Percentiles rank a stretch among this genome's conserved stretches.
These are phyloP conservation scores for Psittacula derbiana DNA, from an alignment of 2,797 vertebrate species.

Conservation along the genomic window DNA sequence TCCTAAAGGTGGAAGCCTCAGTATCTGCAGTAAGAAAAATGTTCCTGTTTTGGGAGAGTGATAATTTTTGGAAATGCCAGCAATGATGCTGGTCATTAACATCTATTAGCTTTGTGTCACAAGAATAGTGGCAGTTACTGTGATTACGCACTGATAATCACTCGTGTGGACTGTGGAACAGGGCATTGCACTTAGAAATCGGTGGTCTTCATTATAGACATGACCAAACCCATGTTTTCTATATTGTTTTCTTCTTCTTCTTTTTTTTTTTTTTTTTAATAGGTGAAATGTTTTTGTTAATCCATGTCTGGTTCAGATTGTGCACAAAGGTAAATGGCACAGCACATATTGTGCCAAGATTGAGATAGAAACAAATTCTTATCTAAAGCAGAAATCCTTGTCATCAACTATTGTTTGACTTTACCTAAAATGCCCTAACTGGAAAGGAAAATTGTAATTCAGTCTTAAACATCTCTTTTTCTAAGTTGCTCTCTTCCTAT, in stretches of 20 bases:
- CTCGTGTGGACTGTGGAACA: not conserved
- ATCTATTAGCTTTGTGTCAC: not conserved
- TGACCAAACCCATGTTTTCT: not conserved
- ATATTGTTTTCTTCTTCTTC: not conserved
- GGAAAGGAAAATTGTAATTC: not conserved
- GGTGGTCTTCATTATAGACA: not conserved
- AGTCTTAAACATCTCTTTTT: not conserved
- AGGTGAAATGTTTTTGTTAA: not conserved
- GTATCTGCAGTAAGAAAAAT: not conserved
- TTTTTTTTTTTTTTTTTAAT: not conserved
- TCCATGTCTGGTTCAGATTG: not conserved
- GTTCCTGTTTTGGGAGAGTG: not conserved
- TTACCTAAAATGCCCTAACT: not conserved
- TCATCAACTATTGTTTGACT: not conserved
- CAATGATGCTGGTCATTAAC: not conserved
- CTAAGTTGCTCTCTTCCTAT: not conserved
- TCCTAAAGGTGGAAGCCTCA: not conserved
- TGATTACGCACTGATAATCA: not conserved
- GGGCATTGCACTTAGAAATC: not conserved
- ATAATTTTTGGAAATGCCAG: not conserved
- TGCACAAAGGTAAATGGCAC: not conserved
- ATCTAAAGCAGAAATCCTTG: not conserved
- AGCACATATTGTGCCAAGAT: not conserved
- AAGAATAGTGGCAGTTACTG: not conserved
- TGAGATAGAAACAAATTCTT: not conserved